Evolutionary conservation across 2,113 vertebrate genomes (phyloP).

Genomic region (Lophura nycthemera): DNA sequence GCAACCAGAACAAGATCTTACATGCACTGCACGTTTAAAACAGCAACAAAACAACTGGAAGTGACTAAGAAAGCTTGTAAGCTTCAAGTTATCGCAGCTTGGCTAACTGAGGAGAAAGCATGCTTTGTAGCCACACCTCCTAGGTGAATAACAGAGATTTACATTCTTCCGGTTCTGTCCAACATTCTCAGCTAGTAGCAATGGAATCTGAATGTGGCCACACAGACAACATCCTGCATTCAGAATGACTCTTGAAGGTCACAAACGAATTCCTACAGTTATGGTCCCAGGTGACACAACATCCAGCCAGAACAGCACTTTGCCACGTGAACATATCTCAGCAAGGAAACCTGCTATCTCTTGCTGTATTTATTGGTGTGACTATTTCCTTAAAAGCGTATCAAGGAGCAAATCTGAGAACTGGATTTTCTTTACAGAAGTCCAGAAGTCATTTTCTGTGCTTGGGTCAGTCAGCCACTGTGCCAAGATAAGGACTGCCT

Average conservation of each 20-base stretch:
- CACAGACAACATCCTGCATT: neutral
- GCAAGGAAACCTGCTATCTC: neutral
- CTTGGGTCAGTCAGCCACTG: neutral
- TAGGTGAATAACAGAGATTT: neutral
- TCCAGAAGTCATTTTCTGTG: neutral
- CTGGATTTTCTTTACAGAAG: neutral
- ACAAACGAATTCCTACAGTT: neutral
- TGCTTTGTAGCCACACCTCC: neutral
- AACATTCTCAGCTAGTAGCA: neutral
- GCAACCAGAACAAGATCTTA: neutral
- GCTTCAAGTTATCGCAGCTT: neutral
- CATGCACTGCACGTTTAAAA: neutral
- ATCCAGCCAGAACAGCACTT: neutral
- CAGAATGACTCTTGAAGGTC: neutral
- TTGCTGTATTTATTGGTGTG: neutral
- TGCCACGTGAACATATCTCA: neutral
- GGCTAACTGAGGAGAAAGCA: neutral
- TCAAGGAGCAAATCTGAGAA: neutral
- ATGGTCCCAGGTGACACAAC: fast-evolving
- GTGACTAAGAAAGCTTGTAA: neutral
- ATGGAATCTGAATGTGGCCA: neutral
- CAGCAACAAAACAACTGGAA: neutral
- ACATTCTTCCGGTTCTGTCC: neutral
- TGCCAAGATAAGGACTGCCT: slow-evolving; percentile 13
- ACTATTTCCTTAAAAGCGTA: neutral